A percentile compares a stretch with the other conserved stretches of the same genome.
phyloP scores from a whole-genome alignment of 2,113 vertebrate species.

The Tretioscincus oriximinensis region DNA sequence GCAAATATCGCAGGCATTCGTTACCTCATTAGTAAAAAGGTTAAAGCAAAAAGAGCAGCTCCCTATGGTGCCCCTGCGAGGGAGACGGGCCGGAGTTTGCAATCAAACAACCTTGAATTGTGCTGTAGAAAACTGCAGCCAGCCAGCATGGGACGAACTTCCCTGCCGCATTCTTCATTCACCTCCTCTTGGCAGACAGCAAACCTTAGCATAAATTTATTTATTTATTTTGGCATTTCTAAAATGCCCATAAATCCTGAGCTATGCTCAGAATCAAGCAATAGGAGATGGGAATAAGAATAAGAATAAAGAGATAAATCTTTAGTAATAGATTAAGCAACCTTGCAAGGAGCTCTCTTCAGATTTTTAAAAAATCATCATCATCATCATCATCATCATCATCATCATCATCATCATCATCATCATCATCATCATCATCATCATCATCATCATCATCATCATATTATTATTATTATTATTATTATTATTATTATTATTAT shows the following conservation, averaged over 20 bases:
- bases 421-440: too few relatives aligned
- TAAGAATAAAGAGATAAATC: too few relatives aligned
- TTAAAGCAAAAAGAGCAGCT: constrained; percentile 20
- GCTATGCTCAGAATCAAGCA: too few relatives aligned
- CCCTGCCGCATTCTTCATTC: neutral
- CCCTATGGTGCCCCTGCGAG: constrained; percentile 5
- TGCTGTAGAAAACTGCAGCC: neutral
- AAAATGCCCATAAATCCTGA: neutral
- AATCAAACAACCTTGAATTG: neutral
- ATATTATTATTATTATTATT: too few relatives aligned
- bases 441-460: too few relatives aligned
- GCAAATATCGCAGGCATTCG: constrained; percentile 41
- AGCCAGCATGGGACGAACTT: neutral
- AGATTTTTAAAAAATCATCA: too few relatives aligned
- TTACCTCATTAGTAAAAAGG: constrained; percentile 51
- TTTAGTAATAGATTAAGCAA: too few relatives aligned
- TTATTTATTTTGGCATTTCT: neutral
- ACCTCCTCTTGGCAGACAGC: neutral
- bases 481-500: too few relatives aligned
- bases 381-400: too few relatives aligned
- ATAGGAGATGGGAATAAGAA: too few relatives aligned
- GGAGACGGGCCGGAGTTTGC: constrained; percentile 18
- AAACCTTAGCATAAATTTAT: neutral
- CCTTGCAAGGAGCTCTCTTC: too few relatives aligned
- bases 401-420: too few relatives aligned